Evolutionary conservation across 1,140 invertebrate genomes (phyloP).

Genomic region (Sycobia sp.): DNA sequence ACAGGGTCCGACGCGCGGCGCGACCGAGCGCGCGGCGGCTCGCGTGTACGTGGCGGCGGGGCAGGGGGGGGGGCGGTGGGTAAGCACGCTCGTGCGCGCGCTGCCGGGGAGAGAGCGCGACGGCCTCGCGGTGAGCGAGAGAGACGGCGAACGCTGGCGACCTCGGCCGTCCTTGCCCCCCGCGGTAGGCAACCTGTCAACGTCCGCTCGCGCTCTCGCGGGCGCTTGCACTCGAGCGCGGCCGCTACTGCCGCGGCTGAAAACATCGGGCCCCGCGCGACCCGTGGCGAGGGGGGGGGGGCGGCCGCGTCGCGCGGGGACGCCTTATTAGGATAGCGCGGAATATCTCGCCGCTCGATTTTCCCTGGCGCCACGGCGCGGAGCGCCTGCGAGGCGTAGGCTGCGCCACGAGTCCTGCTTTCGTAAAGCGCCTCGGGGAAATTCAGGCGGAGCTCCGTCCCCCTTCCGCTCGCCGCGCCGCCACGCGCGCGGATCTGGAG

Average conservation of each 20-base stretch:
- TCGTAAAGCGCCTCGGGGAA: constrained; percentile 5
- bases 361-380: constrained; percentile 35
- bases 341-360: constrained; percentile 27
- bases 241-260: background rate
- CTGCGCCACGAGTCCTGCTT: background rate
- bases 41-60: background rate
- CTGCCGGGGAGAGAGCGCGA: no score
- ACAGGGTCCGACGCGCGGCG: background rate
- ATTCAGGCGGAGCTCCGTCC: background rate
- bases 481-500: no score
- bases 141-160: constrained; percentile 32
- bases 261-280: constrained; percentile 7
- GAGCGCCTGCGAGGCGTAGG: background rate
- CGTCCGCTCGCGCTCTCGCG: background rate
- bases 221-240: background rate
- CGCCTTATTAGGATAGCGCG: constrained; percentile 31
- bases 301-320: constrained; percentile 15
- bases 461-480: background rate
- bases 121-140: no score
- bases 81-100: no score
- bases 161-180: constrained; percentile 62
- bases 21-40: background rate
- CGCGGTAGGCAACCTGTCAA: constrained; percentile 50
- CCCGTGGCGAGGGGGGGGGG: constrained; percentile 4
- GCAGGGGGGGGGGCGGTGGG: background rate